These are phyloP conservation scores for Fringilla coelebs DNA, from an alignment of 2,797 vertebrate genomes.

Conservation along the genomic window DNA sequence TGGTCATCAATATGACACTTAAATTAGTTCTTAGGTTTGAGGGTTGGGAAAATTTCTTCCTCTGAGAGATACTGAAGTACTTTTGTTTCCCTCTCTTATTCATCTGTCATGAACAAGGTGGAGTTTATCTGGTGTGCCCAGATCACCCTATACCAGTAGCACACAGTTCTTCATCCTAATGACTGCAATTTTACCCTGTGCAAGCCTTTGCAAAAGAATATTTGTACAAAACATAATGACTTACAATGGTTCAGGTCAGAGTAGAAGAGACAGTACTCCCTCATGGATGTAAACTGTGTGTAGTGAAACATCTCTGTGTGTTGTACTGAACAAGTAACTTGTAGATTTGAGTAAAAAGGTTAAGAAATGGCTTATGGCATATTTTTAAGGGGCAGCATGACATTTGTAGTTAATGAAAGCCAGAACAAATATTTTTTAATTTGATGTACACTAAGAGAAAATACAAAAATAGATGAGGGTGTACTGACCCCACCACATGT, in stretches of 20 bases:
- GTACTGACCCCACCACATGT: slow-evolving; percentile 33
- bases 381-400: neutral
- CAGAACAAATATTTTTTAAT: slow-evolving; percentile 47
- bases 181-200: neutral
- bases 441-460: slow-evolving; percentile 40
- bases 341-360: neutral
- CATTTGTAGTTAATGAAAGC: slow-evolving; percentile 10
- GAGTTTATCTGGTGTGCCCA: neutral
- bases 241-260: neutral
- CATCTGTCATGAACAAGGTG: neutral
- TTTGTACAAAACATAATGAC: neutral
- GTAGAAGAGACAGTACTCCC: neutral
- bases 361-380: neutral
- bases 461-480: slow-evolving; percentile 66
- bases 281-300: neutral
- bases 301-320: neutral
- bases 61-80: accelerated
- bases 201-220: neutral
- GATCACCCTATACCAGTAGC: neutral
- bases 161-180: neutral
- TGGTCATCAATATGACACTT: neutral
- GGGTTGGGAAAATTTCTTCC: neutral
- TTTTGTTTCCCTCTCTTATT: neutral
- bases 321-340: neutral
- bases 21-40: neutral